Conservation (phyloP, 2,113 vertebrate species). For the Malurus elegans region DNA sequence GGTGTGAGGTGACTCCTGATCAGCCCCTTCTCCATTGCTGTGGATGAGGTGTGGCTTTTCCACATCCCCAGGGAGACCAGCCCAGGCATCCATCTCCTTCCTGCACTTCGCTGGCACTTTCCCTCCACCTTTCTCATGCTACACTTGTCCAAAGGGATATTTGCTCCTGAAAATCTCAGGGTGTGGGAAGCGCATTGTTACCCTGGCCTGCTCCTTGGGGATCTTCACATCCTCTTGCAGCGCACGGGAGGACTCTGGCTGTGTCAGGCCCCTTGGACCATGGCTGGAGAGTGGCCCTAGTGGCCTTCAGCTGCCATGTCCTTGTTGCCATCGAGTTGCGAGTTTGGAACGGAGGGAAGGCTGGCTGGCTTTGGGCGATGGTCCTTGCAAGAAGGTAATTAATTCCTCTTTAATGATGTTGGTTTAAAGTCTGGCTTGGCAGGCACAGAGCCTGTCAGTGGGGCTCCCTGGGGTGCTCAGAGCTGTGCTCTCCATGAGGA, state of each 20-base stretch:
- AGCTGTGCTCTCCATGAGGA: accelerated
- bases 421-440: not conserved
- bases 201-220: not conserved
- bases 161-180: not conserved
- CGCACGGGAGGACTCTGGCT: not conserved
- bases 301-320: not conserved
- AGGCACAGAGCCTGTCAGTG: not conserved
- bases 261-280: not conserved
- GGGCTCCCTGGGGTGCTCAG: not conserved
- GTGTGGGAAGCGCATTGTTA: not conserved
- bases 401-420: not conserved
- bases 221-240: not conserved
- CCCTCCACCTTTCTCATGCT: not conserved
- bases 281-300: not conserved
- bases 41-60: conserved; percentile 22
- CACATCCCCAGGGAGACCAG: not conserved
- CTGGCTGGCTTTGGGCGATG: not conserved
- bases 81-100: not conserved
- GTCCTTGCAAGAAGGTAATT: not conserved
- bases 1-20: conserved; percentile 50
- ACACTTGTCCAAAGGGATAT: not conserved
- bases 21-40: not conserved
- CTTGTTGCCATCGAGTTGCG: not conserved
- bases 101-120: not conserved
- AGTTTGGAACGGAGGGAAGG: not conserved